Percentiles rank a stretch among this genome's conserved stretches.
phyloP scores from a whole-genome alignment of 2,113 vertebrate species.

The Aplodontia rufa region DNA sequence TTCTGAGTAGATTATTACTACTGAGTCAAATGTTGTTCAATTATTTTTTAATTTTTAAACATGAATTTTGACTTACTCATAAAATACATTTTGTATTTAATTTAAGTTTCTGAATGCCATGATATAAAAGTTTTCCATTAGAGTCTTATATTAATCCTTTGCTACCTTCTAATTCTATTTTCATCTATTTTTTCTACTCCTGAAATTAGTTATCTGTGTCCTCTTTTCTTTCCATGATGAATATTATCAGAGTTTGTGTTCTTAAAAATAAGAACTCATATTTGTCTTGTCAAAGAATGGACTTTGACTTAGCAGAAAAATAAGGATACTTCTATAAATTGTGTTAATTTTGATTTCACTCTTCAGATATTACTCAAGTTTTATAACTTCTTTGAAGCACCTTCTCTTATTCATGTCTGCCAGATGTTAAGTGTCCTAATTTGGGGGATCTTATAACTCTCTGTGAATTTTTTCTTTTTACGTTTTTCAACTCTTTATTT shows the following conservation, averaged over 20 bases:
- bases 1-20: background rate
- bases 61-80: background rate
- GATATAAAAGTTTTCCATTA: background rate
- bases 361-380: background rate
- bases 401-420: background rate
- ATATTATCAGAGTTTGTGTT: background rate
- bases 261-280: no score
- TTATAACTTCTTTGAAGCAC: background rate
- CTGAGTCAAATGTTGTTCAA: background rate
- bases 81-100: background rate
- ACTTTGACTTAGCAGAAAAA: background rate
- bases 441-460: background rate
- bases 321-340: background rate
- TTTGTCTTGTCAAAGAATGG: background rate
- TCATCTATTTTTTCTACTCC: fast-evolving
- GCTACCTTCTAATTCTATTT: background rate
- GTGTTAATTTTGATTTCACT: background rate
- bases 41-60: background rate
- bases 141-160: background rate
- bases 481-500: background rate
- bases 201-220: background rate
- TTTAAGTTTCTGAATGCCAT: background rate
- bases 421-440: background rate
- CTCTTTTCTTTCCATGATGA: background rate
- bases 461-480: background rate